Base-by-base conservation (phyloP, 2,797 vertebrate species). In the Neoniphon sammara region DNA sequence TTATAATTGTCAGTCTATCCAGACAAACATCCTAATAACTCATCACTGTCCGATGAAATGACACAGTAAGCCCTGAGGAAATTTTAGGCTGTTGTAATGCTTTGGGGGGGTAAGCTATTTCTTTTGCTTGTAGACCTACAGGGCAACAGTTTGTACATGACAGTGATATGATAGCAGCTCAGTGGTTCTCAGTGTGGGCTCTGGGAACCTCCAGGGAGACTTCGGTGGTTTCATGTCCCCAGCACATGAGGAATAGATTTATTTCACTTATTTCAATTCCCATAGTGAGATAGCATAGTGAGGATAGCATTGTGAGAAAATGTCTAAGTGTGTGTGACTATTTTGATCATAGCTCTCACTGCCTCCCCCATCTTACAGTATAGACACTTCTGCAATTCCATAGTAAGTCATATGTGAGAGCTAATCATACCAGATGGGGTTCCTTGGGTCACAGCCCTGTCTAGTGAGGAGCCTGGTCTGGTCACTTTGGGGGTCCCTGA, bases 111-210 rank as follows among this genome's bases (percentile, higher is more conserved):
- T 47, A 18, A 18, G 4, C 18, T 15, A 4, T 18, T 17, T 17
- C 14, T 18, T 15, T 39, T 76, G 52, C 58, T 18, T 65, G 60
- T 42, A 14, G 82, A 64, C 57, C 66, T 67, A 81, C 80, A 78
- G 50, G 71, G 75, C 80, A 87, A 77, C 70, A 59, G 66, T 86
- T 78, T 73, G 70, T 64, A 78, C 34, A 57, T 75, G 82, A 79
- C 63, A 86, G 56, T 73, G 81, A 84, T 84, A 73, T 73, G 80
- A 83, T 62, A 60, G 62, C 34, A 36, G 70, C 62, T 70, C 63
- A 49, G 81, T 55, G 76, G 42, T 69, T 79, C 67, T 42, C 66
- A 20, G 20, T 5, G 47, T 49, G 18, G 7, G 47, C 5, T 18
- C 18, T 5, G 47, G 17, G 47, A 20, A 49, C 7, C 81, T 73